Conservation (phyloP, 2,797 vertebrate species). For the Xenops minutus region DNA sequence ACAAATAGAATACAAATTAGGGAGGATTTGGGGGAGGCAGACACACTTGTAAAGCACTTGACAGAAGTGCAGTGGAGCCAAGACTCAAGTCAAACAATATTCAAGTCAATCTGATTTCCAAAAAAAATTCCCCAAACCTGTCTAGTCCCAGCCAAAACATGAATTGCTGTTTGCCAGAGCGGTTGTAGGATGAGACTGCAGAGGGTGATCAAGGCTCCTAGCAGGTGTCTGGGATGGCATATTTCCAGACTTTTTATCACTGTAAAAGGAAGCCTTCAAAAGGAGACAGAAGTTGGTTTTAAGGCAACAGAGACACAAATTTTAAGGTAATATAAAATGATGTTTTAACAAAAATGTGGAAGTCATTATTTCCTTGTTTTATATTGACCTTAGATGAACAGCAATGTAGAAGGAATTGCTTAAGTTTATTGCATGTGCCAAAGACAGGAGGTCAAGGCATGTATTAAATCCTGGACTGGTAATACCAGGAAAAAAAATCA, state of each 20-base stretch:
- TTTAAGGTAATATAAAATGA: neutral
- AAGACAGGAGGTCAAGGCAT: neutral
- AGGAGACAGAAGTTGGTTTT: neutral
- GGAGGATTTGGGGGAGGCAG: neutral
- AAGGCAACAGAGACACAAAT: neutral
- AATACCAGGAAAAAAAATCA: neutral
- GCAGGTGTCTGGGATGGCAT: neutral
- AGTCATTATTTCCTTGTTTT: neutral
- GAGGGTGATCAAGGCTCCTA: neutral
- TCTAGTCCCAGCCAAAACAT: neutral
- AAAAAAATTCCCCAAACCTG: neutral
- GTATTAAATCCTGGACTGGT: neutral
- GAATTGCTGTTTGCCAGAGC: neutral
- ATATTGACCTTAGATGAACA: neutral
- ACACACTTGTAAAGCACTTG: neutral
- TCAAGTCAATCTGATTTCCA: neutral
- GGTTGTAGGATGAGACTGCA: neutral
- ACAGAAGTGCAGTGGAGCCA: neutral
- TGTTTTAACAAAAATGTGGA: neutral
- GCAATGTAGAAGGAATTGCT: neutral
- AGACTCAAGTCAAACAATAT: neutral
- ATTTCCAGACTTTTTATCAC: neutral
- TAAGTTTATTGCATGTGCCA: neutral
- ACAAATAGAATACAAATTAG: neutral
- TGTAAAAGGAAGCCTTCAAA: neutral